Evolutionary conservation across 92 coral and sea anemone genomes (phyloP).

Genomic region (Porites rus): DNA sequence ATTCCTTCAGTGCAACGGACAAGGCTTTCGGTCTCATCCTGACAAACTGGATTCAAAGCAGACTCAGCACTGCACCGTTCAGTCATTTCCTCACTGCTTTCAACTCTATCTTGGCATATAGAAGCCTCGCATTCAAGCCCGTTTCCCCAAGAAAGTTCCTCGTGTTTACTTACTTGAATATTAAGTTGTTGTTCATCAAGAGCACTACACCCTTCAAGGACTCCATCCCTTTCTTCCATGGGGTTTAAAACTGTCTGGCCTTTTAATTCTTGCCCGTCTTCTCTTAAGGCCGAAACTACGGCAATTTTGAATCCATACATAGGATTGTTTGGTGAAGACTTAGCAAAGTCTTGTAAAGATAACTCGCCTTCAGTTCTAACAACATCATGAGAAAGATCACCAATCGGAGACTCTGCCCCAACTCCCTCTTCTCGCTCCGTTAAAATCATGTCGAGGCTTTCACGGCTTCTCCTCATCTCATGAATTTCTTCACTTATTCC

Average conservation of each 20-base stretch:
- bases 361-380: not conserved
- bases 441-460: slow-evolving; percentile 68
- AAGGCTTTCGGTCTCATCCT: not conserved
- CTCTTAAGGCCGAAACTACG: slow-evolving; percentile 14
- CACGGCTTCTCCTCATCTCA: slow-evolving; percentile 85
- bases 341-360: not conserved
- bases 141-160: not conserved
- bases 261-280: not conserved
- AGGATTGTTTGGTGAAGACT: not conserved
- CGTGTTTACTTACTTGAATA: not conserved
- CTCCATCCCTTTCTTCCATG: slow-evolving; percentile 40
- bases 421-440: slow-evolving; percentile 92
- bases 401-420: slow-evolving; percentile 90
- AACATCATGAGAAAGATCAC: slow-evolving; percentile 36
- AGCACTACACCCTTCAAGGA: slow-evolving; percentile 34
- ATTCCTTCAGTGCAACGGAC: not conserved
- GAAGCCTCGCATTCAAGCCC: not conserved
- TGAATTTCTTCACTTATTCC: slow-evolving; percentile 97
- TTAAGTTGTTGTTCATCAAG: slow-evolving; percentile 23
- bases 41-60: not conserved
- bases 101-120: not conserved
- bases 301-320: slow-evolving; percentile 44
- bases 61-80: not conserved
- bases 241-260: not conserved
- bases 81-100: too few relatives aligned